A percentile compares a stretch with the other conserved stretches of the same genome.
Evolutionary conservation across 2,888 invertebrate species (phyloP).

Genomic region (Diloba caeruleocephala): DNA sequence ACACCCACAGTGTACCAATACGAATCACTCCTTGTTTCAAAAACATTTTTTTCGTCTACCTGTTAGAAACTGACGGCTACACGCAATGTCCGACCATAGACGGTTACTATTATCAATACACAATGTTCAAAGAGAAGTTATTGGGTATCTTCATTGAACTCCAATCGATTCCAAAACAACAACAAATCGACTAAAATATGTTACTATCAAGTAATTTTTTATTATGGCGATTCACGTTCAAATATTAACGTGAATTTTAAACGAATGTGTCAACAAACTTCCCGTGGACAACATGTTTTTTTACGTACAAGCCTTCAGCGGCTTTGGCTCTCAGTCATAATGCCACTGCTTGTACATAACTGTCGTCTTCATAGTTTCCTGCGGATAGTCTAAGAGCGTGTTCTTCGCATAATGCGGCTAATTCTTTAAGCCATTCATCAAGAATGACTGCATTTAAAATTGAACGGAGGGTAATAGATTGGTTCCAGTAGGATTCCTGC

Average conservation of each 20-base stretch:
- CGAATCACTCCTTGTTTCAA: slow-evolving; percentile 47
- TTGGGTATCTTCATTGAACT: slow-evolving; percentile 20
- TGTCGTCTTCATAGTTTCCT: slow-evolving; percentile 74
- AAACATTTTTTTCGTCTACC: slow-evolving; percentile 40
- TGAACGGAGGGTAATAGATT: slow-evolving; percentile 78
- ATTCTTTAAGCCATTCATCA: slow-evolving; percentile 98
- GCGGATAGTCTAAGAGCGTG: slow-evolving; percentile 91
- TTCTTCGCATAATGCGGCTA: slow-evolving; percentile 98
- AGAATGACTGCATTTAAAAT: slow-evolving; percentile 93
- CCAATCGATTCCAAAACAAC: slow-evolving; percentile 33
- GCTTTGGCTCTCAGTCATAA: slow-evolving; percentile 82
- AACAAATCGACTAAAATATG: slow-evolving; percentile 40
- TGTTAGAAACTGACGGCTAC: slow-evolving; percentile 18
- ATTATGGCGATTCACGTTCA: slow-evolving; percentile 46
- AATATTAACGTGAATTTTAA: slow-evolving; percentile 34
- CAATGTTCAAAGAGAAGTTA: slow-evolving; percentile 19
- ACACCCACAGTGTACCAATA: slow-evolving; percentile 47
- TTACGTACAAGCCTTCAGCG: slow-evolving; percentile 56
- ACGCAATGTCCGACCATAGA: slow-evolving; percentile 28
- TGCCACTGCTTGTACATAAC: slow-evolving; percentile 74
- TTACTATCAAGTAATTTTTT: slow-evolving; percentile 33
- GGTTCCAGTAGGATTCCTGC: slow-evolving; percentile 83
- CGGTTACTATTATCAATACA: slow-evolving; percentile 10
- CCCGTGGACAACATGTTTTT: slow-evolving; percentile 43
- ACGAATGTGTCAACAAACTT: slow-evolving; percentile 54